Base-by-base conservation (phyloP, 1,140 invertebrate species). In the Microplitis demolitor region DNA sequence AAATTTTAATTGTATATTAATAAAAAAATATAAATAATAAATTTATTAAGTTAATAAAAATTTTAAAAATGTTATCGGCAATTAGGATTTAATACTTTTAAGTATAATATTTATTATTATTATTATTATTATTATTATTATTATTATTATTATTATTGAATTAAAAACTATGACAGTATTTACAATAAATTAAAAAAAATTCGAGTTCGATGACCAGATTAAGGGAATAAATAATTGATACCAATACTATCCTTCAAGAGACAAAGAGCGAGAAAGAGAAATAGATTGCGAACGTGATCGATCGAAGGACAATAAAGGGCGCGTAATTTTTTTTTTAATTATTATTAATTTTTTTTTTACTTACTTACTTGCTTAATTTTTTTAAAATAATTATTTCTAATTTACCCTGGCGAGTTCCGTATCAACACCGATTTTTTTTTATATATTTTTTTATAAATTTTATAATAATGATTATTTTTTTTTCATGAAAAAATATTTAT, bases 241-340 rank as follows among this genome's bases (percentile, higher is more conserved):
- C 39, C 39, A 11, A 45, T 45, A 45, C 39, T 45, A 45, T 45
- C 39, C 39, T 45, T 45, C 16, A 14, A 14, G 16, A 16, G 63
- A 66, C 39, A 51, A 51, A 51, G 24, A 66, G 37, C 63, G 63
- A 50, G 63, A 66, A 39, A 66, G 39, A 66, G 14, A 66, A 39
- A 64, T 37, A 60, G 58, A 60, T 60, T 13, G 13, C 13, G 6
- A 54, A n/a, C 13, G 33, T 54, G 53, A 54, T 54, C 13, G 35
- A 35, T 37, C 61, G 61, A 66, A 33, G 63, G 63, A 66, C 39
- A 63, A 63, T 63, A 33, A 45, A 33, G 58, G 58, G 31, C 53
- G 8, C 11, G 53, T 5, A 16, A 8, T 50, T 50, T 14, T n/a
- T 54, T 54, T 14, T 14, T 54, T 16, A 54, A 13, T n/a, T 54